Conservation (phyloP, 2,888 invertebrate genomes). For the Apodemia duryi region DNA sequence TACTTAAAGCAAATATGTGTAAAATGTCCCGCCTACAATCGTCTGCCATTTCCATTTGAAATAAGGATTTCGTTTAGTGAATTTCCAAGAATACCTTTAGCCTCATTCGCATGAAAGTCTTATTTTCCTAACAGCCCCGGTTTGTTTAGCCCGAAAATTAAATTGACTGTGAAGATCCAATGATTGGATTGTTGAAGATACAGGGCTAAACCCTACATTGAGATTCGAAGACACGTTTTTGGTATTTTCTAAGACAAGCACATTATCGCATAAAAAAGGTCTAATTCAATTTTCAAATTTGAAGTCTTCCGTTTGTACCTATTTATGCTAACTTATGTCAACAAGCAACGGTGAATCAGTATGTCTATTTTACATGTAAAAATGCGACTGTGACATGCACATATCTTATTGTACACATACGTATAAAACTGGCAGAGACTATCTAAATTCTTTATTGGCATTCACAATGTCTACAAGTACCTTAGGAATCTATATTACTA, state of each 20-base stretch:
- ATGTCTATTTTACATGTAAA: too few relatives aligned
- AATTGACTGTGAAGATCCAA: constrained; percentile 8
- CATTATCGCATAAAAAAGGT: constrained; percentile 2
- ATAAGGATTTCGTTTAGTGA: background rate
- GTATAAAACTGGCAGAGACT: too few relatives aligned
- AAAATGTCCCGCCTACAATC: background rate
- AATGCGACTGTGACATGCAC: too few relatives aligned
- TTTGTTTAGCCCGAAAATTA: constrained; percentile 11
- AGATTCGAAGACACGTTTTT: constrained; percentile 4
- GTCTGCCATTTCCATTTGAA: background rate
- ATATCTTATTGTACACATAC: too few relatives aligned
- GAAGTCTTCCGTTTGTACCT: background rate
- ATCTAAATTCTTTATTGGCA: too few relatives aligned
- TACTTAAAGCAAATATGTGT: background rate
- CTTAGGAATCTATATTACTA: too few relatives aligned
- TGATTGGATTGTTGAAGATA: constrained; percentile 11
- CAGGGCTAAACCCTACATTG: constrained; percentile 4
- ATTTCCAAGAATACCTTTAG: background rate
- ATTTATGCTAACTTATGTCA: background rate
- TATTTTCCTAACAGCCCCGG: constrained; percentile 1
- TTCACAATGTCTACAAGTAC: too few relatives aligned
- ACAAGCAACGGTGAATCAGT: too few relatives aligned
- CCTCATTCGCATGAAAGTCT: constrained; percentile 4
- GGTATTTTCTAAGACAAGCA: constrained; percentile 2
- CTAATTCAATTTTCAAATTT: background rate